These are phyloP conservation scores for Aulostomus chinensis DNA, from an alignment of 2,797 vertebrate species.

Conservation along the genomic window DNA sequence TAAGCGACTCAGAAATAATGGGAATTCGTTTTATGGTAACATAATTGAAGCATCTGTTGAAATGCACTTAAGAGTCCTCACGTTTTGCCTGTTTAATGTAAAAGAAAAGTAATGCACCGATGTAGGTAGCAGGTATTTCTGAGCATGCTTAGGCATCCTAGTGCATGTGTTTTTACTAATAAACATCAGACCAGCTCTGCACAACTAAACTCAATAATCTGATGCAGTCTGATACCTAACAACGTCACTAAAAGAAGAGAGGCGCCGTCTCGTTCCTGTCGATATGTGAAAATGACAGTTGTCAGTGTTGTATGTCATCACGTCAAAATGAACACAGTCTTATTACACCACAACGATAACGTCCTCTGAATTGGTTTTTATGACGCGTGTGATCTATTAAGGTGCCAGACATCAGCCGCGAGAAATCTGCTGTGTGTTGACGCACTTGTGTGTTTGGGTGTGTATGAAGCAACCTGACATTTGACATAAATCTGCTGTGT, in stretches of 20 bases:
- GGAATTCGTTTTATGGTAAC: too few relatives aligned
- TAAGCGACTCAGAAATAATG: background rate
- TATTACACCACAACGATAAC: too few relatives aligned
- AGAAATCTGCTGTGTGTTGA: slow-evolving; percentile 12
- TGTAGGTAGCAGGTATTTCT: slow-evolving; percentile 35
- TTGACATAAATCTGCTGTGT: slow-evolving; percentile 11
- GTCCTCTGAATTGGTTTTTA: too few relatives aligned
- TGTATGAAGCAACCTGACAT: slow-evolving; percentile 18
- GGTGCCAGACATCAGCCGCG: slow-evolving; percentile 22
- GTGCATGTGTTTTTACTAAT: slow-evolving; percentile 54
- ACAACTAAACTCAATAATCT: slow-evolving; percentile 18
- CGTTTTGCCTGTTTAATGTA: slow-evolving; percentile 49
- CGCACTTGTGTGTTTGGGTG: background rate
- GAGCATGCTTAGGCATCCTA: slow-evolving; percentile 63
- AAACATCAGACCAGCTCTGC: slow-evolving; percentile 30
- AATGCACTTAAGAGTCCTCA: slow-evolving; percentile 35
- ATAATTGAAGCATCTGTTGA: slow-evolving; percentile 23
- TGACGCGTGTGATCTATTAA: slow-evolving; percentile 6
- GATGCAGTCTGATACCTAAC: slow-evolving; percentile 6
- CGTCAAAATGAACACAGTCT: too few relatives aligned
- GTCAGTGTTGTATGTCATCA: slow-evolving; percentile 5
- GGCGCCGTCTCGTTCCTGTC: slow-evolving; percentile 11
- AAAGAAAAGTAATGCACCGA: slow-evolving; percentile 13
- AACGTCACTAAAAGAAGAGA: slow-evolving; percentile 12
- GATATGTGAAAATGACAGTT: slow-evolving; percentile 11